A percentile compares a stretch with the other conserved stretches of the same genome.
phyloP scores from a whole-genome alignment of 2,113 vertebrate genomes.

The Poeciliopsis turrubarensis region DNA sequence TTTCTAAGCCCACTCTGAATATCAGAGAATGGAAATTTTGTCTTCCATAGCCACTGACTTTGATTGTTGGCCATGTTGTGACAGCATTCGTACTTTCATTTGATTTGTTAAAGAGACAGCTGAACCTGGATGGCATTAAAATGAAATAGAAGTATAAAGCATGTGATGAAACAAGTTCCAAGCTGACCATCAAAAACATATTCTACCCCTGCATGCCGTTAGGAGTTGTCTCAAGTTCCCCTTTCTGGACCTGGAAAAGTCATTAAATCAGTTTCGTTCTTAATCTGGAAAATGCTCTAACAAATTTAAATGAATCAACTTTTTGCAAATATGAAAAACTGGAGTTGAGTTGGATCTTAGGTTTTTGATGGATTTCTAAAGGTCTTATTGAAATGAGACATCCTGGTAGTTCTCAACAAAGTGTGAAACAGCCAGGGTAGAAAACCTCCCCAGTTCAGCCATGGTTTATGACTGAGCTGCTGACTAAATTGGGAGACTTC shows the following conservation, averaged over 20 bases:
- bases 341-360: neutral
- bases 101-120: slow-evolving; percentile 21
- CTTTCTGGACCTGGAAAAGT: neutral
- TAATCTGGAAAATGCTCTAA: slow-evolving; percentile 18
- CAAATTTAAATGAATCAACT: neutral
- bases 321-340: neutral
- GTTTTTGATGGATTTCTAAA: neutral
- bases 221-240: slow-evolving; percentile 10
- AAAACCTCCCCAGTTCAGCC: neutral
- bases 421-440: neutral
- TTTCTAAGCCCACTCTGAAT: neutral
- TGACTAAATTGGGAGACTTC: neutral
- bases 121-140: slow-evolving; percentile 22
- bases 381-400: neutral
- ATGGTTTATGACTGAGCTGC: neutral
- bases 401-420: neutral
- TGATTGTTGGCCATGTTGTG: neutral
- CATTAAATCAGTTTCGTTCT: slow-evolving; percentile 12
- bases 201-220: neutral
- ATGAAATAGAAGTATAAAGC: neutral
- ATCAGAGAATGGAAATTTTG: slow-evolving; percentile 37
- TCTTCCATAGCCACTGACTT: slow-evolving; percentile 10
- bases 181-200: neutral
- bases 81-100: slow-evolving; percentile 5
- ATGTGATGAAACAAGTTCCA: slow-evolving; percentile 1